Evolutionary conservation across 1,140 invertebrate species (phyloP), one percentile per base, ranked within the genome.

Genomic region (Lordiphosa collinella): DNA sequence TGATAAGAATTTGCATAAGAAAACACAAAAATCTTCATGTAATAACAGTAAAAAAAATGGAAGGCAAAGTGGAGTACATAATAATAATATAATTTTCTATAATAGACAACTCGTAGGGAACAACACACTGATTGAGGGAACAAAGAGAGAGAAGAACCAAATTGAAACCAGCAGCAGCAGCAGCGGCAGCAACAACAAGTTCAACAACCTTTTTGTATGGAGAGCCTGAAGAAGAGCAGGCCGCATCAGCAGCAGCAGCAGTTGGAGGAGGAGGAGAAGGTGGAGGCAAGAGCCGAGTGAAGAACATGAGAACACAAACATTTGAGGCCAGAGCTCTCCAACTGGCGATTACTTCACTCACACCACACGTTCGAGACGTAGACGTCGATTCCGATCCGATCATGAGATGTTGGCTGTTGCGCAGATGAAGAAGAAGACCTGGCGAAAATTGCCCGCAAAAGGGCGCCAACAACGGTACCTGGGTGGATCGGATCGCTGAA

Each of bases 81-180:
- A 75, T 80, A 80, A 82, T 80, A 82, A 76, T 76, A 82, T 80
- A 82, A 82, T 80, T 80, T 80, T 82, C 75, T 82, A 76, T 80
- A 80, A 82, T 76, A 80, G 71, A 40, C 41, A 44, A 46, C 25
- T 48, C 4, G 40, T 35, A 34, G 25, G 34, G 38, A 9, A 49
- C 44, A 32, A 53, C 29, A 38, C 16, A 68, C 61, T 52, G 53
- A 66, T 56, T 54, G 58, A 75, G 60, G 60, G 36, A 74, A 59
- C 52, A 54, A 47, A 65, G 49, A 50, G 57, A 61, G 25, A 29
- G 25, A 29, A 29, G 25, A 29, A 29, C 25, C 25, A 29, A 29
- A 29, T 29, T 29, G 25, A 29, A 29, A 29, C 25, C 51, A 65
- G 57, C 65, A 75, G 65, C 68, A 75, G 57, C 53, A 64, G 49